Evolutionary conservation across 2,888 invertebrate genomes (phyloP).

Genomic region (Athetis lepigone): DNA sequence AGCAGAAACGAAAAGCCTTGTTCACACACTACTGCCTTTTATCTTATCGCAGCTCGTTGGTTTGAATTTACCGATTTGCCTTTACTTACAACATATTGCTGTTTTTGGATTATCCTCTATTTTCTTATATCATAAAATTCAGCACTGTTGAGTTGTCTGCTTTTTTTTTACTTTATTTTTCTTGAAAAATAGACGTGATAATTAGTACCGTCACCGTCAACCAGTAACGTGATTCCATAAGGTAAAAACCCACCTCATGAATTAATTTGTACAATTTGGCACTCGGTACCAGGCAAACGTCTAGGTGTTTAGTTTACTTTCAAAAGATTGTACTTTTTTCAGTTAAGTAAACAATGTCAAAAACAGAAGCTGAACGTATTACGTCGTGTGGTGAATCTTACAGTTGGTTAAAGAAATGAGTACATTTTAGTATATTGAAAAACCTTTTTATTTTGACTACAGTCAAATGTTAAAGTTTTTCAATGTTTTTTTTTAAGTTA

Average conservation of each 20-base stretch:
- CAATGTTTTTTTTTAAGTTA: too few relatives aligned
- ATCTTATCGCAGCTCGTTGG: constrained; percentile 45
- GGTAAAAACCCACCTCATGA: too few relatives aligned
- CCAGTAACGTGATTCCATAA: too few relatives aligned
- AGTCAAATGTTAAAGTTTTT: too few relatives aligned
- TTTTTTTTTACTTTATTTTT: too few relatives aligned
- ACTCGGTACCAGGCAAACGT: not conserved
- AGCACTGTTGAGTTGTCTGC: too few relatives aligned
- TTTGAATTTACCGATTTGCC: constrained; percentile 11
- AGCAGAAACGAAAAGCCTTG: constrained; percentile 21
- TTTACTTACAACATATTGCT: constrained; percentile 8
- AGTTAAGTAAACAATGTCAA: not conserved
- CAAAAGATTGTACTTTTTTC: not conserved
- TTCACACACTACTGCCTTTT: constrained; percentile 29
- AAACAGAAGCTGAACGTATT: not conserved
- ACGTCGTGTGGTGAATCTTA: not conserved
- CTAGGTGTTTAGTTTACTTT: not conserved
- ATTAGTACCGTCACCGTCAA: too few relatives aligned
- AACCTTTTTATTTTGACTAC: too few relatives aligned
- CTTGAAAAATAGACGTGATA: too few relatives aligned
- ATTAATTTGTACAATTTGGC: not conserved
- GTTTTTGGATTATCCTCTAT: constrained; percentile 13
- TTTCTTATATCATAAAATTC: not conserved
- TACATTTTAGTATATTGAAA: too few relatives aligned
- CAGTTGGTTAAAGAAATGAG: too few relatives aligned